Evolutionary conservation across 2,113 vertebrate genomes (phyloP).

Genomic region (Beaufortia kweichowensis): DNA sequence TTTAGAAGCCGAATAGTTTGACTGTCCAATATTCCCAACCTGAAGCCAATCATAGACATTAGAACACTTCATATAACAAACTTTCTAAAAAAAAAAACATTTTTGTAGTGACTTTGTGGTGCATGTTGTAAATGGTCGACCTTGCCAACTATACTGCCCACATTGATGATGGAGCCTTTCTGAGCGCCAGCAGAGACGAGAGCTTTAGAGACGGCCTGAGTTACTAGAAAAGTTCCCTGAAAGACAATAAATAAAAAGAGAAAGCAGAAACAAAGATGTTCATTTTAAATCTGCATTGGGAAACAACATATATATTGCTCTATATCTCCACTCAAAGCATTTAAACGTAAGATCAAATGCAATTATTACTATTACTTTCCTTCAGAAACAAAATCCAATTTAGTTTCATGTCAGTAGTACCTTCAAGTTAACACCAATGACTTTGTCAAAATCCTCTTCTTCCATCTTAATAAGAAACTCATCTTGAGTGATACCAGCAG

Average conservation of each 20-base stretch:
- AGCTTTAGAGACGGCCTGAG: constrained; percentile 80
- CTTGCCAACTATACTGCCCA: constrained; percentile 88
- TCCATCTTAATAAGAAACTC: constrained; percentile 81
- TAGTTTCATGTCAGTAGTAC: constrained; percentile 55
- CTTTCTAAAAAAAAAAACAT: not conserved
- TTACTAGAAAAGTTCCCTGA: constrained; percentile 83
- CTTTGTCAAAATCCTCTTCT: constrained; percentile 80
- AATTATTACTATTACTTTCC: too few relatives aligned
- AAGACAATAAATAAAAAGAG: not conserved
- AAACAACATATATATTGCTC: too few relatives aligned
- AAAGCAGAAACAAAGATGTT: not conserved
- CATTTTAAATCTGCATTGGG: too few relatives aligned
- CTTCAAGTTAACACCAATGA: constrained; percentile 85
- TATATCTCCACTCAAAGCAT: too few relatives aligned
- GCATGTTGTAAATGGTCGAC: constrained; percentile 59
- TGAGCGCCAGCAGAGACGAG: constrained; percentile 75
- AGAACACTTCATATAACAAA: not conserved
- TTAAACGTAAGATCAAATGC: too few relatives aligned
- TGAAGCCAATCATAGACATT: constrained; percentile 51
- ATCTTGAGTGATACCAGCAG: constrained; percentile 83
- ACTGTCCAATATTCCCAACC: constrained; percentile 87
- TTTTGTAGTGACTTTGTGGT: not conserved
- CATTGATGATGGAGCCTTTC: constrained; percentile 83
- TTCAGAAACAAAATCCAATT: too few relatives aligned
- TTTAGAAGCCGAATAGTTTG: constrained; percentile 84